phyloP scores from a whole-genome alignment of 1,140 invertebrate genomes.

The Atopsyche davidsoni region DNA sequence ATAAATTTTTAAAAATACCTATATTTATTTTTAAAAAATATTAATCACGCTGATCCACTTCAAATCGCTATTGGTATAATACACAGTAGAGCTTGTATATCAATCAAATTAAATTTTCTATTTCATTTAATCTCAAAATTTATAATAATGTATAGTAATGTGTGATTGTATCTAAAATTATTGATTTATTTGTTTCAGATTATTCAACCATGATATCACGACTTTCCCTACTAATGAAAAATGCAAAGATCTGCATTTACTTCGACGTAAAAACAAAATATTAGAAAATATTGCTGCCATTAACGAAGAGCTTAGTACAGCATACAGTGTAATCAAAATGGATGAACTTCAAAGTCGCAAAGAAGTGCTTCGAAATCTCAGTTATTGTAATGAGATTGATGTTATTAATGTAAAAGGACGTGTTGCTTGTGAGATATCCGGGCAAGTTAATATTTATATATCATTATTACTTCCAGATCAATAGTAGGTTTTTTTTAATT shows the following conservation, averaged over 20 bases:
- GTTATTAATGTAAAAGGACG: conserved; percentile 95
- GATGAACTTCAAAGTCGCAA: conserved; percentile 95
- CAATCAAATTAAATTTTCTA: too few relatives aligned
- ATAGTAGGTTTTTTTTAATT: conserved; percentile 1
- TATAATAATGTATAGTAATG: neutral
- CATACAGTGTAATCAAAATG: conserved; percentile 42
- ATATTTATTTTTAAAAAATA: neutral
- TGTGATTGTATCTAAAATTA: neutral
- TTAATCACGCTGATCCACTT: neutral
- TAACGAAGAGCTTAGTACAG: conserved; percentile 9
- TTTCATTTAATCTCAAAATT: too few relatives aligned
- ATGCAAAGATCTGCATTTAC: conserved; percentile 2
- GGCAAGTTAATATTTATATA: conserved; percentile 42
- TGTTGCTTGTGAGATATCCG: conserved; percentile 95
- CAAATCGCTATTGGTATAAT: too few relatives aligned
- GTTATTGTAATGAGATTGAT: conserved; percentile 88
- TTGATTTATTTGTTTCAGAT: neutral
- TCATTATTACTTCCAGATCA: conserved; percentile 2
- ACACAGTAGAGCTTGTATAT: too few relatives aligned
- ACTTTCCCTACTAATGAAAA: neutral
- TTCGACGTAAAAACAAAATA: conserved; percentile 9
- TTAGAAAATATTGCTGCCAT: conserved; percentile 13
- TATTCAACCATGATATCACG: neutral
- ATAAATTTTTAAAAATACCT: neutral
- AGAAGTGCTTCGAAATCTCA: conserved; percentile 82